Conservation (phyloP, 1,140 invertebrate species). For the Atopsyche davidsoni region DNA sequence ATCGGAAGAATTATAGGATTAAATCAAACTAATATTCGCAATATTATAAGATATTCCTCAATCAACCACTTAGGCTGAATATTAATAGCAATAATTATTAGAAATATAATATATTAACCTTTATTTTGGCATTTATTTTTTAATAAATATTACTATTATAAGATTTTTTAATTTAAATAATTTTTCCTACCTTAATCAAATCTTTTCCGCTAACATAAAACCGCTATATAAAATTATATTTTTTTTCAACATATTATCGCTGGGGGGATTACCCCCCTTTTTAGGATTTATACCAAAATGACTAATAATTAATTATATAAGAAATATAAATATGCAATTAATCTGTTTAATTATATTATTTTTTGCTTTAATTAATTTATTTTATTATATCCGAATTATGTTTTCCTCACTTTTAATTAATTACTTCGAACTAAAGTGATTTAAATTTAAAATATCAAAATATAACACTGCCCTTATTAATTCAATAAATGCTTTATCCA, state of each 20-base stretch:
- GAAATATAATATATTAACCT: constrained; percentile 38
- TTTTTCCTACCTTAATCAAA: constrained; percentile 43
- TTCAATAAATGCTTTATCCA: constrained; percentile 35
- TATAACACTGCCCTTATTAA: constrained; percentile 34
- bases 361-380: constrained; percentile 44
- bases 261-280: constrained; percentile 49
- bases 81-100: constrained; percentile 36
- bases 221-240: constrained; percentile 38
- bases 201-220: constrained; percentile 38
- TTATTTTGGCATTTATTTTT: constrained; percentile 43
- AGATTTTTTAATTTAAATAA: constrained; percentile 41
- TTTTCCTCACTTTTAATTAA: constrained; percentile 39
- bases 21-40: constrained; percentile 46
- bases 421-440: constrained; percentile 39
- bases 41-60: constrained; percentile 49
- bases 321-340: constrained; percentile 36
- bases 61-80: no score
- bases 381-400: constrained; percentile 43
- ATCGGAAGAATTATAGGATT: constrained; percentile 39
- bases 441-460: background rate
- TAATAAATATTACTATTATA: constrained; percentile 38
- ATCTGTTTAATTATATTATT: constrained; percentile 41
- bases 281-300: constrained; percentile 51
- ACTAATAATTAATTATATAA: constrained; percentile 45
- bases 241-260: constrained; percentile 44